These are phyloP conservation scores for Crepidodera aurea DNA, from an alignment of 2,888 invertebrate genomes.

Conservation along the genomic window DNA sequence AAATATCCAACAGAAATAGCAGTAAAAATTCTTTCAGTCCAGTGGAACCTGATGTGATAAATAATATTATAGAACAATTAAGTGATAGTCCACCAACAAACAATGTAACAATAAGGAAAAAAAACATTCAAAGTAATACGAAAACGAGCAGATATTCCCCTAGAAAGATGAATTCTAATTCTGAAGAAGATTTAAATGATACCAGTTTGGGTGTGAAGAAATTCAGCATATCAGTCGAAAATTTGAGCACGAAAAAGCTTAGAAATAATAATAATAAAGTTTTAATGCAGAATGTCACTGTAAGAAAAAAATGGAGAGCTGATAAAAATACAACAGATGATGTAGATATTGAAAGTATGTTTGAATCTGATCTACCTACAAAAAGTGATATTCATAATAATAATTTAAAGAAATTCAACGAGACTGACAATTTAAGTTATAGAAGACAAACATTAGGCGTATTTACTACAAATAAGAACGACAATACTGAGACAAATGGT, in stretches of 20 bases:
- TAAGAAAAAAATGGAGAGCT: neutral
- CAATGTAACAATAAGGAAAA: constrained; percentile 18
- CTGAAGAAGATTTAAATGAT: too few species aligned
- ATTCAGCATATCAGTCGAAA: neutral
- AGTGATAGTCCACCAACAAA: constrained; percentile 10
- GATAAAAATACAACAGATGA: too few species aligned
- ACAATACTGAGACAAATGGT: neutral
- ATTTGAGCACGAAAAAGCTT: neutral
- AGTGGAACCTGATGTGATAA: constrained; percentile 18
- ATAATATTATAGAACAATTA: constrained; percentile 18
- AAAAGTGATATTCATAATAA: too few species aligned
- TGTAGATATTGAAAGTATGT: too few species aligned
- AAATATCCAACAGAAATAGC: constrained; percentile 5
- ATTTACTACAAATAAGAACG: neutral
- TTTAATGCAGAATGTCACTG: neutral
- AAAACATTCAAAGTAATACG: neutral
- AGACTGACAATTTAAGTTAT: too few species aligned
- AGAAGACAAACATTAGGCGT: too few species aligned
- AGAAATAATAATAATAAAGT: neutral
- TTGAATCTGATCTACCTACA: too few species aligned
- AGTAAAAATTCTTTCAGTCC: constrained; percentile 29
- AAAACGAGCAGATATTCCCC: neutral
- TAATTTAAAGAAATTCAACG: too few species aligned
- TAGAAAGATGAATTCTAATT: neutral
- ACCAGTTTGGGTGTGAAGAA: neutral